phyloP scores from a whole-genome alignment of 2,797 vertebrate genomes.

The Gallinago stenura region DNA sequence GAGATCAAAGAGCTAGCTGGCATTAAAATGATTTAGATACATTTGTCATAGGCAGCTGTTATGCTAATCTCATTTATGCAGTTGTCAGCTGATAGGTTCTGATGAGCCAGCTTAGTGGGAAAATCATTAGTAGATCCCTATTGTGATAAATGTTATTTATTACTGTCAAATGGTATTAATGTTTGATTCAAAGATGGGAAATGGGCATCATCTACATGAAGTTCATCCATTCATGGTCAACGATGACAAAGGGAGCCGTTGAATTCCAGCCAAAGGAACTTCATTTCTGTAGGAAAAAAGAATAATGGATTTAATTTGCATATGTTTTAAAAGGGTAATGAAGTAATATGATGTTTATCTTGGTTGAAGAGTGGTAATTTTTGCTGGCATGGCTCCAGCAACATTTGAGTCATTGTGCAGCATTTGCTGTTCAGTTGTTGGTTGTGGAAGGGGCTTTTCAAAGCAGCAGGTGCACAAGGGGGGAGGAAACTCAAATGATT shows the following conservation, averaged over 20 bases:
- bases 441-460: conserved; percentile 80
- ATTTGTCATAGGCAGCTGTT: conserved; percentile 95
- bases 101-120: conserved; percentile 90
- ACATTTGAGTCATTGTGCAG: conserved; percentile 86
- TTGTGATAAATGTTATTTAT: conserved; percentile 99
- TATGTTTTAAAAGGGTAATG: conserved; percentile 99
- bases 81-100: conserved; percentile 91
- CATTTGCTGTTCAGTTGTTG: conserved; percentile 85
- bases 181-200: conserved; percentile 94
- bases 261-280: conserved; percentile 90
- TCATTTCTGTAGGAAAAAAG: conserved; percentile 86
- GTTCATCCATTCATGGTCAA: conserved; percentile 86
- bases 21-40: conserved; percentile 90
- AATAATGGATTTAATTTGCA: conserved; percentile 96
- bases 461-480: conserved; percentile 88
- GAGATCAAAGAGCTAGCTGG: conserved; percentile 87
- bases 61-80: conserved; percentile 93
- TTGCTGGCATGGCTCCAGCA: conserved; percentile 87
- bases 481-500: conserved; percentile 82
- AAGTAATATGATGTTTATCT: conserved; percentile 99
- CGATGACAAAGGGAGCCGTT: conserved; percentile 87
- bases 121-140: conserved; percentile 96
- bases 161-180: conserved; percentile 96
- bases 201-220: conserved; percentile 83
- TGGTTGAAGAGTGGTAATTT: conserved; percentile 96